Evolutionary conservation across 2,888 invertebrate species (phyloP), one percentile per base, ranked within the genome.

Genomic region (Drosophila melanosoma): DNA sequence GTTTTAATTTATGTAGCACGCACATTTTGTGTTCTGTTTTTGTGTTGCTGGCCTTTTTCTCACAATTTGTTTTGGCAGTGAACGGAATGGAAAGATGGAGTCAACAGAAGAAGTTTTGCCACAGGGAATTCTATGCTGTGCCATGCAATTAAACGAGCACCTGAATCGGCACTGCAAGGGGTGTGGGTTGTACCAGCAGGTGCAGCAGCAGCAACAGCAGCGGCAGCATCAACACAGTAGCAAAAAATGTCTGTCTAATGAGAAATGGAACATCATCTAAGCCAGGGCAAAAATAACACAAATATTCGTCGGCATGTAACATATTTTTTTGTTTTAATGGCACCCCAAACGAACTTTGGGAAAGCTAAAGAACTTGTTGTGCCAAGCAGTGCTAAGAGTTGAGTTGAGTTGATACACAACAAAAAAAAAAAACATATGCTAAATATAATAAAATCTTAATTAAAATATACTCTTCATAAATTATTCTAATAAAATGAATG

Each of bases 1-100:
- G 81, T 90, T 86, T 90, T 86, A 90, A 86, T 86, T 86, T 86
- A 86, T 90, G 85, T 90, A 69, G 90, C 85, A 86, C 85, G 85
- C 85, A 86, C 85, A 86, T 86, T 86, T 90, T 83, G 84, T 88
- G 90, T 90, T 85, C 54, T 78, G 75, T 69, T 69, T 72, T 64
- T 77, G 60, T 74, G 59, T 73, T 67, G 36, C 42, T 67, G 71
- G 64, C 83, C 72, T 88, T 88, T 89, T 85, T 86, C 85, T 90
- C 85, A 86, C 85, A 86, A 86, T 86, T 86, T 86, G 85, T 90
- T 86, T 86, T 81, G 84, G 84, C 89, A 89, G 81, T 73, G 82
- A 81, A 54, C 69, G 82, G 76, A 63, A 66, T 80, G 69, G 6
- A 29, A 64, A 79, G 79, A 72, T 73, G 73, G 64, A 49, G 62